These are phyloP conservation scores for Falco cherrug DNA, from an alignment of 2,797 vertebrate species.

Conservation along the genomic window DNA sequence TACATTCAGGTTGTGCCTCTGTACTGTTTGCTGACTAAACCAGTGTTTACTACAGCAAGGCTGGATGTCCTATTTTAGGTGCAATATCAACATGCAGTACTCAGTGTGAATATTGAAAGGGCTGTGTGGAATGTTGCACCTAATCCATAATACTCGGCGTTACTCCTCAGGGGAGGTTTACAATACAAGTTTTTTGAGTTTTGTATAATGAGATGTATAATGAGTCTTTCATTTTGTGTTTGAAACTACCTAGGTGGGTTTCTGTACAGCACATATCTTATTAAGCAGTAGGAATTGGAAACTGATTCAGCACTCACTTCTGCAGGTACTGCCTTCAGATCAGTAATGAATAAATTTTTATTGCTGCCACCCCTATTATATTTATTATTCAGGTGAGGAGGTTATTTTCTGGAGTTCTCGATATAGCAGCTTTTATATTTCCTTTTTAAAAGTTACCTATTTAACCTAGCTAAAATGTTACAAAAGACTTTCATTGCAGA, in stretches of 20 bases:
- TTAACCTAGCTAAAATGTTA: neutral
- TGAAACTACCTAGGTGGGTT: slow-evolving; percentile 23
- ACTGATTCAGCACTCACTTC: neutral
- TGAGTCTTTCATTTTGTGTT: slow-evolving; percentile 50
- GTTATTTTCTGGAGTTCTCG: slow-evolving; percentile 23
- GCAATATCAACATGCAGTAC: neutral
- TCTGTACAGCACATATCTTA: neutral
- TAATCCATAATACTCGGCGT: slow-evolving; percentile 43
- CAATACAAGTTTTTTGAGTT: slow-evolving; percentile 40
- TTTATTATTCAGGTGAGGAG: slow-evolving; percentile 7
- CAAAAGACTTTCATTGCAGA: neutral
- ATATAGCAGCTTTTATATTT: neutral
- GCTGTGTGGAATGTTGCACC: slow-evolving; percentile 35
- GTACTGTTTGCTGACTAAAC: slow-evolving; percentile 51
- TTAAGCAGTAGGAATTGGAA: slow-evolving; percentile 17
- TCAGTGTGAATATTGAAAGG: neutral
- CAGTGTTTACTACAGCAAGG: slow-evolving; percentile 26
- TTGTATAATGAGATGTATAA: slow-evolving; percentile 25
- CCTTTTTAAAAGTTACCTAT: neutral
- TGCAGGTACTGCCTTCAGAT: slow-evolving; percentile 22
- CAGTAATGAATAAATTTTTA: slow-evolving; percentile 6
- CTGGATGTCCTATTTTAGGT: slow-evolving; percentile 24
- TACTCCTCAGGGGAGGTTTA: slow-evolving; percentile 16
- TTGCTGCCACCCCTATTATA: neutral
- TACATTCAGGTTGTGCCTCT: neutral